Evolutionary conservation across 2,888 invertebrate genomes (phyloP).

Genomic region (Abscondita cerata): DNA sequence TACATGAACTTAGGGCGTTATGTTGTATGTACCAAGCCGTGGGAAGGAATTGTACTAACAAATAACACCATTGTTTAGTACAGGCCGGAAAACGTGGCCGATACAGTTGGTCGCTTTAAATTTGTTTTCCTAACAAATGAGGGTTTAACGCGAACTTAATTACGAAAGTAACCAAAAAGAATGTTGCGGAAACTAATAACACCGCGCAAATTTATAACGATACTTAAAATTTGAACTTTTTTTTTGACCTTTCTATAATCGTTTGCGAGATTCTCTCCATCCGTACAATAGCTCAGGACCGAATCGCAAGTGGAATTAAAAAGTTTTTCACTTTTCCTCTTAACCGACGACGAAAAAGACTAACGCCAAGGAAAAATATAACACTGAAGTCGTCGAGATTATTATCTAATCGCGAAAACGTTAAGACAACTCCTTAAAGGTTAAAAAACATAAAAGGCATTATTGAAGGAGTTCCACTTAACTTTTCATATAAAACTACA

Average conservation of each 20-base stretch:
- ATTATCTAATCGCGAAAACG: constrained; percentile 9
- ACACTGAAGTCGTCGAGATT: no score
- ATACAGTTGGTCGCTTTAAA: constrained; percentile 12
- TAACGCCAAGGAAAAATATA: no score
- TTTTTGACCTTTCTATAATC: neutral
- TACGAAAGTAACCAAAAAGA: constrained; percentile 21
- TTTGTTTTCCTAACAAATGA: constrained; percentile 21
- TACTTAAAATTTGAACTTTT: constrained; percentile 17
- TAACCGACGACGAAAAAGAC: no score
- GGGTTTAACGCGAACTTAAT: constrained; percentile 26
- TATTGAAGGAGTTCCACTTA: constrained; percentile 17
- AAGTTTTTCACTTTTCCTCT: constrained; percentile 1
- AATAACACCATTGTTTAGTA: constrained; percentile 24
- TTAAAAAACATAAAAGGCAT: constrained; percentile 9
- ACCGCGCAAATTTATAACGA: constrained; percentile 17
- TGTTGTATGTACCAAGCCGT: constrained; percentile 4
- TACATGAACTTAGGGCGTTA: constrained; percentile 21
- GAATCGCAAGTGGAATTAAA: neutral
- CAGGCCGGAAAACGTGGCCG: constrained; percentile 30
- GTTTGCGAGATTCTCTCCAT: constrained; percentile 18
- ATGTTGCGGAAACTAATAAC: constrained; percentile 10
- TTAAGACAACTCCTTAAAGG: neutral
- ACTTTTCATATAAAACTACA: constrained; percentile 33
- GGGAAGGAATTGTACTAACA: constrained; percentile 23
- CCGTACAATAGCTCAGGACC: neutral